Percentiles rank a stretch among this genome's conserved stretches.
Conservation (phyloP, 2,797 vertebrate species). For the Siniperca scherzeri region DNA sequence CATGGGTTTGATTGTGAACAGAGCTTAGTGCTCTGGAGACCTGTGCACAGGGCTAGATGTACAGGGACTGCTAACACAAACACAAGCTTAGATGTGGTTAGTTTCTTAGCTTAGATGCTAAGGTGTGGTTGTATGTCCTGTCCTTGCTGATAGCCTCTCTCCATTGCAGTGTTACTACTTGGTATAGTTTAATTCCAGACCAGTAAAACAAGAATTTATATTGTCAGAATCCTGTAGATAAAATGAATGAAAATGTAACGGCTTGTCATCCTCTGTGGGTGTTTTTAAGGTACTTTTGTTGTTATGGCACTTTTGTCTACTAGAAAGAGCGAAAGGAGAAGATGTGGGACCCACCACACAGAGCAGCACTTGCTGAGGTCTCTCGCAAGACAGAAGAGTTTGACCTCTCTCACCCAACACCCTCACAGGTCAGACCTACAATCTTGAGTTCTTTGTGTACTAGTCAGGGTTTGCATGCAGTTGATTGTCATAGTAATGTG, state of each 20-base stretch:
- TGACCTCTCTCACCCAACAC: slow-evolving; percentile 88
- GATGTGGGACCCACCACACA: slow-evolving; percentile 95
- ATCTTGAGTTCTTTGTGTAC: not conserved
- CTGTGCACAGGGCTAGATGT: not conserved
- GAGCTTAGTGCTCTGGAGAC: not conserved
- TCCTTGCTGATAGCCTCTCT: not conserved
- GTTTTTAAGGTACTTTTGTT: not conserved
- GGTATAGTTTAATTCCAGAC: not conserved
- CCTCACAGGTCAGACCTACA: slow-evolving; percentile 89
- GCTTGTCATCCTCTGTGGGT: not conserved
- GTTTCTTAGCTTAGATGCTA: not conserved
- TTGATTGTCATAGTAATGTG: not conserved
- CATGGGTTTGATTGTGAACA: slow-evolving; percentile 3
- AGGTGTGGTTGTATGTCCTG: not conserved
- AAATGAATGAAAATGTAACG: not conserved
- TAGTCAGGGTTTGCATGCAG: not conserved
- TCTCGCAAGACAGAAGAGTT: slow-evolving; percentile 95
- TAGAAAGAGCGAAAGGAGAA: slow-evolving; percentile 99
- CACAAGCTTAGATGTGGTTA: not conserved
- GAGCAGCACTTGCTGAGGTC: slow-evolving; percentile 93
- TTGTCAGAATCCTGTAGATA: not conserved
- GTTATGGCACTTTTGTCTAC: slow-evolving; percentile 4
- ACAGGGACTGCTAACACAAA: not conserved
- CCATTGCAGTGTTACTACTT: not conserved
- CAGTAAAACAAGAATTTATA: not conserved